A percentile compares a stretch with the other conserved stretches of the same genome.
These are phyloP conservation scores for Cydia splendana DNA, from an alignment of 1,140 invertebrate species.

Conservation along the genomic window DNA sequence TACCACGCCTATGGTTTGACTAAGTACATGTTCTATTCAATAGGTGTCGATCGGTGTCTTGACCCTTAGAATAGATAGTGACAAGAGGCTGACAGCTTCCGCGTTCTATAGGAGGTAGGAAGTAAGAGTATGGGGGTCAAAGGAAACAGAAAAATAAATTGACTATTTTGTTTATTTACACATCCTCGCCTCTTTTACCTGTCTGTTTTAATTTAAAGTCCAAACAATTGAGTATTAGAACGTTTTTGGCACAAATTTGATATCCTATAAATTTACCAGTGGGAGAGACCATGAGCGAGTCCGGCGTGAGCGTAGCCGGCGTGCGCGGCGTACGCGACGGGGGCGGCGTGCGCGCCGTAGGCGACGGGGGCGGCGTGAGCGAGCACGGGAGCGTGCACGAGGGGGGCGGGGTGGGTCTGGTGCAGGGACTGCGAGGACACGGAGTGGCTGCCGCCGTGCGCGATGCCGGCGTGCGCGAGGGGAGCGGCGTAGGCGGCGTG, in stretches of 20 bases:
- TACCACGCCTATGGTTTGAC: neutral
- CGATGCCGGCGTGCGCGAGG: conserved; percentile 29
- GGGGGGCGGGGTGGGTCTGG: conserved; percentile 21
- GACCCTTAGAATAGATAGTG: neutral
- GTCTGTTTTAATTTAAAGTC: conserved; percentile 69
- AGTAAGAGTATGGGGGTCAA: neutral
- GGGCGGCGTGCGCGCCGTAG: conserved; percentile 27
- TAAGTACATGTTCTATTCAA: neutral
- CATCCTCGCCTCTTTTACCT: conserved; percentile 71
- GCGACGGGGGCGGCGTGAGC: neutral
- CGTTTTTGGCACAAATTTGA: conserved; percentile 63
- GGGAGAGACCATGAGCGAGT: conserved; percentile 54
- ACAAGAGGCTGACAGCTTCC: conserved; percentile 37
- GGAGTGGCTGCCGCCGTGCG: conserved; percentile 36
- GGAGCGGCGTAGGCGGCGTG: conserved; percentile 26
- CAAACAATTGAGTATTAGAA: conserved; percentile 70
- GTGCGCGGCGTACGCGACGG: conserved; percentile 35
- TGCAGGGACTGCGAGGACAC: conserved; percentile 38
- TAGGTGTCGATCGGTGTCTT: neutral
- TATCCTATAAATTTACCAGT: conserved; percentile 74
- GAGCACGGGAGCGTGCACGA: conserved; percentile 38
- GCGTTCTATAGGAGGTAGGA: neutral
- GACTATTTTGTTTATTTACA: conserved; percentile 76
- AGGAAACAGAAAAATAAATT: conserved; percentile 8
- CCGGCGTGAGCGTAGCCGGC: conserved; percentile 50